Conservation (phyloP, 2,888 invertebrate species). For the Trachelus iudaicus region DNA sequence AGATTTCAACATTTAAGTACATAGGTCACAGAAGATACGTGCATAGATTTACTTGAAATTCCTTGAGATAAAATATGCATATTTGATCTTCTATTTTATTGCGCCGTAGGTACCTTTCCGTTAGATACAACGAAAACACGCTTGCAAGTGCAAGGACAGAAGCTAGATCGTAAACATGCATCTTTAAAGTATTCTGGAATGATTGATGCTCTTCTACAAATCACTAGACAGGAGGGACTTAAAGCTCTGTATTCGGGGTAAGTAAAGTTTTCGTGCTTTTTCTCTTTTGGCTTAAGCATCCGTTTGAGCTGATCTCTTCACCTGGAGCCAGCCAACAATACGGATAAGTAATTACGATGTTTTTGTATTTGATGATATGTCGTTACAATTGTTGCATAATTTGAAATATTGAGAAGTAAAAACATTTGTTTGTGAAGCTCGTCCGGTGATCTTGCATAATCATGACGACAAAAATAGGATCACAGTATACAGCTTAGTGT, state of each 20-base stretch:
- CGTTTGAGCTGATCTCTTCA: neutral
- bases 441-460: too few species aligned
- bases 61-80: neutral
- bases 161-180: conserved; percentile 79
- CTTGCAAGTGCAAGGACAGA: conserved; percentile 94
- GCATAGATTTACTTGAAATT: neutral
- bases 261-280: conserved; percentile 40
- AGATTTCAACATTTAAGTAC: neutral
- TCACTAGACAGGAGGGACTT: conserved; percentile 87
- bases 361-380: neutral
- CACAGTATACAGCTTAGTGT: neutral
- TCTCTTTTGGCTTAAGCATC: neutral
- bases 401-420: too few species aligned
- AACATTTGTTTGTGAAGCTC: too few species aligned
- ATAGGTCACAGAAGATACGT: neutral
- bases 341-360: neutral
- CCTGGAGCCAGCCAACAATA: conserved; percentile 9
- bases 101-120: conserved; percentile 87
- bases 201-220: conserved; percentile 90
- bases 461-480: neutral
- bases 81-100: neutral
- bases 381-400: too few species aligned
- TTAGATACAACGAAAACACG: conserved; percentile 95
- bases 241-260: conserved; percentile 89
- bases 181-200: conserved; percentile 87